phyloP scores from a whole-genome alignment of 2,797 vertebrate genomes.

The Esox masquinongy region DNA sequence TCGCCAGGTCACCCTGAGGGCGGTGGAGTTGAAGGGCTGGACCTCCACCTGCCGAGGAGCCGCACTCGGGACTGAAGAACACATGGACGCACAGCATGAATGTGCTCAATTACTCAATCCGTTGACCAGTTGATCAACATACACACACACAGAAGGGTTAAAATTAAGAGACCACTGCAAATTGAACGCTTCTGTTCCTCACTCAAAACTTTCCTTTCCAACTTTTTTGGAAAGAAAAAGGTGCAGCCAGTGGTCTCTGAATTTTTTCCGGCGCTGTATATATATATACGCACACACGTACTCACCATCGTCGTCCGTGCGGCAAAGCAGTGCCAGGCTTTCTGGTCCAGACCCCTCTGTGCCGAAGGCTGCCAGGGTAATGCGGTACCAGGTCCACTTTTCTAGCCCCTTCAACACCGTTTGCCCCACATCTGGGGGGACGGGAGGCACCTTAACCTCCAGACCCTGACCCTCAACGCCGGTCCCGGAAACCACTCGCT shows the following conservation, averaged over 20 bases:
- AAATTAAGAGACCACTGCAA: too few relatives aligned
- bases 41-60: slow-evolving; percentile 91
- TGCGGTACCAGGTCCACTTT: slow-evolving; percentile 92
- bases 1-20: slow-evolving; percentile 87
- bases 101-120: background rate
- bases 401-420: slow-evolving; percentile 84
- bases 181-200: too few relatives aligned
- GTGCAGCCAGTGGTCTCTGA: too few relatives aligned
- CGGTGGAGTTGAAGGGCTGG: slow-evolving; percentile 86
- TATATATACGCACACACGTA: slow-evolving; percentile 27
- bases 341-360: slow-evolving; percentile 85
- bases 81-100: background rate
- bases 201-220: too few relatives aligned
- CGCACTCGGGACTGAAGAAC: slow-evolving; percentile 83
- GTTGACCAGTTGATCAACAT: background rate
- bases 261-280: too few relatives aligned
- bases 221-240: too few relatives aligned
- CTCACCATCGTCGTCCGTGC: slow-evolving; percentile 93
- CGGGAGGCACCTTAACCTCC: slow-evolving; percentile 76
- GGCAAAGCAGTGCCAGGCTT: slow-evolving; percentile 83
- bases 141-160: slow-evolving; percentile 24
- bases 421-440: slow-evolving; percentile 78
- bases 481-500: slow-evolving; percentile 73
- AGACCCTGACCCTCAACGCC: slow-evolving; percentile 70
- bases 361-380: slow-evolving; percentile 84